A percentile compares a stretch with the other conserved stretches of the same genome.
phyloP scores from a whole-genome alignment of 1,140 invertebrate genomes.

The Rhagoletis pomonella region DNA sequence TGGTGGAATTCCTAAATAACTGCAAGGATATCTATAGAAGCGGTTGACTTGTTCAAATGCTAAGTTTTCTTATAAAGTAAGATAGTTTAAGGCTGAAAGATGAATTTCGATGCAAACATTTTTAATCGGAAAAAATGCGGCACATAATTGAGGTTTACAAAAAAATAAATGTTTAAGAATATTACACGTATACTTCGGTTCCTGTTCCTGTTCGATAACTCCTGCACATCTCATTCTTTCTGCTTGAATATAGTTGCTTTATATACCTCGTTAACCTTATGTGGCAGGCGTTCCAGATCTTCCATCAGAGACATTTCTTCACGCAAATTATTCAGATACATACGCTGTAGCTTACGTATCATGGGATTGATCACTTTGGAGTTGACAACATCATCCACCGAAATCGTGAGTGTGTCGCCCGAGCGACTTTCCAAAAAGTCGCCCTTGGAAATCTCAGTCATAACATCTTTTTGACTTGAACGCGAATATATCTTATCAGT shows the following conservation, averaged over 20 bases:
- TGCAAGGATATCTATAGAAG: slow-evolving; percentile 66
- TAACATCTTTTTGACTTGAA: slow-evolving; percentile 30
- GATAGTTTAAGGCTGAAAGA: not conserved
- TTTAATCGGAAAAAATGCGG: not conserved
- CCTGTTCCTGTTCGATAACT: not conserved
- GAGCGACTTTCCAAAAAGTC: slow-evolving; percentile 50
- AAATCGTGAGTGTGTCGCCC: slow-evolving; percentile 53
- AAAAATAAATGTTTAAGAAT: slow-evolving; percentile 39
- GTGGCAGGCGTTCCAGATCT: slow-evolving; percentile 61
- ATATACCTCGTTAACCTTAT: slow-evolving; percentile 60
- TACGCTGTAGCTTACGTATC: slow-evolving; percentile 61
- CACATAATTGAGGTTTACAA: slow-evolving; percentile 7
- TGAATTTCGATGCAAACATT: not conserved
- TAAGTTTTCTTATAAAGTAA: not conserved
- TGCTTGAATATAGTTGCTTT: slow-evolving; percentile 55
- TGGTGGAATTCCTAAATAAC: slow-evolving; percentile 67
- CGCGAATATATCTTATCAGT: not conserved
- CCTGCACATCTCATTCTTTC: slow-evolving; percentile 50
- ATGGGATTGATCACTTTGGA: slow-evolving; percentile 61
- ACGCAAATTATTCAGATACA: slow-evolving; percentile 61
- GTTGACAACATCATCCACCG: slow-evolving; percentile 59
- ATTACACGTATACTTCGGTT: not conserved
- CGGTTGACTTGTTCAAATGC: slow-evolving; percentile 54
- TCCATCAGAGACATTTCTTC: slow-evolving; percentile 62
- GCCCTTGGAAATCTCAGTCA: slow-evolving; percentile 54